Evolutionary conservation across 2,113 vertebrate genomes (phyloP).

Genomic region (Pelmatolapia mariae): DNA sequence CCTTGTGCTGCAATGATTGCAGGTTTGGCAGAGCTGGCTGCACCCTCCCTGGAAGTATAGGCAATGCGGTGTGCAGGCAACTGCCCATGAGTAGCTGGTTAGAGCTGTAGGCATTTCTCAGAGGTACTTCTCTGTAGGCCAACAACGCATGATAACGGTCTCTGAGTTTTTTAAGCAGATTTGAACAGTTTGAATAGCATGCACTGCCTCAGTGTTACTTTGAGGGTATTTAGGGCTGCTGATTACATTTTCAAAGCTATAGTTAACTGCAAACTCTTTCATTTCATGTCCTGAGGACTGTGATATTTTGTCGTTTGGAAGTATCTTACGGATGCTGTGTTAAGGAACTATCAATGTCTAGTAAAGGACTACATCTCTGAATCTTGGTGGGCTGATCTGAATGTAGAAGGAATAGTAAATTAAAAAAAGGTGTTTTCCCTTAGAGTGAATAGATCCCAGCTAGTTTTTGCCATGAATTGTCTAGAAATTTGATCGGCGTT

Average conservation of each 20-base stretch:
- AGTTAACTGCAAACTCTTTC: neutral
- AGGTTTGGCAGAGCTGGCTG: neutral
- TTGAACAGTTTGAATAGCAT: neutral
- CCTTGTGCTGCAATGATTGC: neutral
- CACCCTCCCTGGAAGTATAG: neutral
- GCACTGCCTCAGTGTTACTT: neutral
- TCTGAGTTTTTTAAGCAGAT: neutral
- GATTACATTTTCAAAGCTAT: neutral
- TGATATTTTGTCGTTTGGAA: neutral
- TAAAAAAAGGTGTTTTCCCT: neutral
- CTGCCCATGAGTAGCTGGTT: neutral
- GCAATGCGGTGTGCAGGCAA: neutral
- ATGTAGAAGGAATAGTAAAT: neutral
- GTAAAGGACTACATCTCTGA: neutral
- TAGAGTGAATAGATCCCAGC: neutral
- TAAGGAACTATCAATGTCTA: neutral
- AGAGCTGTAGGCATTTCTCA: neutral
- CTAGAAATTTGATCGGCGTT: neutral
- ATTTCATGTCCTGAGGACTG: neutral
- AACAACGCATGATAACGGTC: neutral
- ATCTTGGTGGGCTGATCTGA: neutral
- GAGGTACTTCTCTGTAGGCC: neutral
- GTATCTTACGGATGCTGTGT: neutral
- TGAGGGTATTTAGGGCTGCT: neutral
- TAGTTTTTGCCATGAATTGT: neutral